Conservation (phyloP, 2,888 invertebrate species). For the Meloe dianella region DNA sequence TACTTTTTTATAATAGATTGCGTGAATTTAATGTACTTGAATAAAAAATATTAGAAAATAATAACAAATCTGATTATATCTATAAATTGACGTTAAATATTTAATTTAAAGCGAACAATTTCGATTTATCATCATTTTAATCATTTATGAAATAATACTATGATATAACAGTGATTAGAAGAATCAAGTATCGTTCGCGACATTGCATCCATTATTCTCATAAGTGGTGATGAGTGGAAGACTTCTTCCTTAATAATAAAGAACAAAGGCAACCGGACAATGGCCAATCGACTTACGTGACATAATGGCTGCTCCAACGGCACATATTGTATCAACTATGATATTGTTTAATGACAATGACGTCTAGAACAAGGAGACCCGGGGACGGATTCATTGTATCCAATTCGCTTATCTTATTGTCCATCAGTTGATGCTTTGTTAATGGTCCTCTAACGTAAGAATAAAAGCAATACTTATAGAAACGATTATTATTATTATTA, state of each 20-base stretch:
- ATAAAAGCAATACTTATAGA: neutral
- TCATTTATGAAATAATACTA: neutral
- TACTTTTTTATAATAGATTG: neutral
- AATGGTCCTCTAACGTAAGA: conserved; percentile 30
- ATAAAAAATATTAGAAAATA: neutral
- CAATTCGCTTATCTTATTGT: conserved; percentile 48
- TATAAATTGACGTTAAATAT: neutral
- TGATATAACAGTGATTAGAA: neutral
- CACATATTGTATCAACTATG: conserved; percentile 59
- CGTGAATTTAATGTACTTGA: neutral
- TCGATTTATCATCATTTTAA: neutral
- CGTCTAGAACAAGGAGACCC: conserved; percentile 53
- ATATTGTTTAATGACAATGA: conserved; percentile 60
- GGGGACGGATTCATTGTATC: conserved; percentile 47
- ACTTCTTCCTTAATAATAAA: conserved; percentile 54
- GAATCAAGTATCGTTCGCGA: conserved; percentile 12
- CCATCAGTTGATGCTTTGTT: conserved; percentile 44
- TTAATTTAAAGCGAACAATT: neutral
- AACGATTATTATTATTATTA: conserved; percentile 38
- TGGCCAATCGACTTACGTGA: conserved; percentile 60
- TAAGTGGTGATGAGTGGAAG: conserved; percentile 30
- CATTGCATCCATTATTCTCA: conserved; percentile 26
- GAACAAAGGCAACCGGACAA: conserved; percentile 57
- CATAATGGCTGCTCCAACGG: conserved; percentile 55
- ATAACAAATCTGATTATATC: neutral